These are phyloP conservation scores for Colaptes auratus DNA, from an alignment of 2,113 vertebrate species.

Conservation along the genomic window DNA sequence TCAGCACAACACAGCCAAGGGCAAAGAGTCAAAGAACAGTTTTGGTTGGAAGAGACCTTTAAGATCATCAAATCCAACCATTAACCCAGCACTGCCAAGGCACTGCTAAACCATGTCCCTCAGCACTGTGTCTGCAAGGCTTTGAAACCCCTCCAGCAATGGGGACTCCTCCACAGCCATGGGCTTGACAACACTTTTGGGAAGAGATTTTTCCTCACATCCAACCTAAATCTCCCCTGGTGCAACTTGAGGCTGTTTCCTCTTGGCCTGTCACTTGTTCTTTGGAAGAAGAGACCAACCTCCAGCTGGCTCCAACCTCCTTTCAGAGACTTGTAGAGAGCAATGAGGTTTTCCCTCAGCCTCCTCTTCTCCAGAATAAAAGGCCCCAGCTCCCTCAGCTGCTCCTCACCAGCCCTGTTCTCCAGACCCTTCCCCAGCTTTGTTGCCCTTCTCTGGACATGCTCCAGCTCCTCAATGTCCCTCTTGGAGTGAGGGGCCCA, in stretches of 20 bases:
- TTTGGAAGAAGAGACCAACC: too few species aligned
- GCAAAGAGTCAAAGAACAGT: neutral
- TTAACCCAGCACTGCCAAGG: neutral
- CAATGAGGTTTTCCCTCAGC: too few species aligned
- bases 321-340: too few species aligned
- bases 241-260: too few species aligned
- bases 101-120: neutral
- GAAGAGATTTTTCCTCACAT: neutral
- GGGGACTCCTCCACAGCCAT: neutral
- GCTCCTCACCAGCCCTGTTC: too few species aligned
- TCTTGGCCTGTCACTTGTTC: too few species aligned
- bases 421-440: too few species aligned
- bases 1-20: neutral
- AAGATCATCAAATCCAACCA: neutral
- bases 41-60: neutral
- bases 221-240: neutral
- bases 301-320: too few species aligned
- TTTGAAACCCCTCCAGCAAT: neutral
- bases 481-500: neutral
- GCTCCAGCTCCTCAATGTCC: neutral
- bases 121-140: neutral
- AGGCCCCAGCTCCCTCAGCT: too few species aligned
- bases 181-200: neutral
- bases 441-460: neutral
- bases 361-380: too few species aligned